A percentile compares a stretch with the other conserved stretches of the same genome.
phyloP scores from a whole-genome alignment of 2,797 vertebrate genomes.

The Ispidina picta region DNA sequence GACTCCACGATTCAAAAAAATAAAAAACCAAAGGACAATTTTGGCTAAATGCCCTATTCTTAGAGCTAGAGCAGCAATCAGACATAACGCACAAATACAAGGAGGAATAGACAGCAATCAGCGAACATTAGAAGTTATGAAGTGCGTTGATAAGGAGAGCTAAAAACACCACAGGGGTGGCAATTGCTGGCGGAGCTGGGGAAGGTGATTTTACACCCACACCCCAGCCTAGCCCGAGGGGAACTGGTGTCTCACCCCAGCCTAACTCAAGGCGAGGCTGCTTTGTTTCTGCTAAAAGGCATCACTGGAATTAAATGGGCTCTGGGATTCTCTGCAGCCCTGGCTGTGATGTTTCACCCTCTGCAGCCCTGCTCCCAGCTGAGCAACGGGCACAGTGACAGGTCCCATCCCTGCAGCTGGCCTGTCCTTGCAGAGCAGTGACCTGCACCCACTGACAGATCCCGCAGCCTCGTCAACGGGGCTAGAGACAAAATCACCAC shows the following conservation, averaged over 20 bases:
- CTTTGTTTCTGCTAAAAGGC: not conserved
- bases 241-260: not conserved
- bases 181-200: not conserved
- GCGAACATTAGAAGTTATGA: conserved; percentile 55
- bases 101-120: conserved; percentile 62
- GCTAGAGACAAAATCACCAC: not conserved
- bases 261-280: not conserved
- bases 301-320: not conserved
- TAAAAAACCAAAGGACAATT: conserved; percentile 30
- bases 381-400: rapidly evolving
- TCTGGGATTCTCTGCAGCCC: not conserved
- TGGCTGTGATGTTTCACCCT: rapidly evolving
- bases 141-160: conserved; percentile 53
- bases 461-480: rapidly evolving
- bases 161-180: conserved; percentile 38
- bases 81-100: conserved; percentile 56
- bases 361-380: not conserved
- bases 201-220: not conserved
- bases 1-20: conserved; percentile 40
- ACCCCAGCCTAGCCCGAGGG: not conserved
- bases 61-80: conserved; percentile 66
- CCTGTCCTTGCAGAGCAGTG: rapidly evolving
- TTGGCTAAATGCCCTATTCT: conserved; percentile 69
- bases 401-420: rapidly evolving
- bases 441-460: not conserved